Base-by-base conservation (phyloP, 2,113 vertebrate genomes). In the Rissa tridactyla region DNA sequence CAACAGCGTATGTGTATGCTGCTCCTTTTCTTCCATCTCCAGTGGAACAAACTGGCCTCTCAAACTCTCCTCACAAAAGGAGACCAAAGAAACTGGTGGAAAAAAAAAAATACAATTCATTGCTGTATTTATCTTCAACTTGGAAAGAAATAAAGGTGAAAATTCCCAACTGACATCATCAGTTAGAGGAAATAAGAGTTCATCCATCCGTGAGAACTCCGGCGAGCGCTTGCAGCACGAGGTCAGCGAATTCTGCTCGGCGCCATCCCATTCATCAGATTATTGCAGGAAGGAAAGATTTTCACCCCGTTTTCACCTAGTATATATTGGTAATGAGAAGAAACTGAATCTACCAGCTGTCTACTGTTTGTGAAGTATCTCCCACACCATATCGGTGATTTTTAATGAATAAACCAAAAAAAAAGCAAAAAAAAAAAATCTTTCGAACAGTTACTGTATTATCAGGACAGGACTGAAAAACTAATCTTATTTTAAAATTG, bases 121-220 rank as follows among this genome's bases (percentile, higher is more conserved):
- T 2, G 2, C 71, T 83, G 71, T 77, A 96, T 90, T 92, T 94
- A 73, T 88, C 82, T 92, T 92, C 91, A 95, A 21, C 57, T 68
- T 38, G n/a, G 57, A 96, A 84, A 3, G 10, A 80, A 88, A 83
- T 90, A 96, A 93, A 94, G 95, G 92, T 94, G 95, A 95, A 93
- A 92, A 93, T 95, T 96, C 96, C 80, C 86, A 97, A 88, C 82
- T 95, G 92, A 90, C 82, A 95, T 93, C 80, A 94, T 95, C 94
- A 96, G 92, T 75, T 73, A 47, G 46, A 96, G 68, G 82, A 96
- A 96, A 96, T 93, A 93, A 85, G 75, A 92, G 82, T 94, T 94
- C 85, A 96, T 73, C 62, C 93, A 97, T 95, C 88, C 64, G 38
- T 77, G 80, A 93, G 79, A 96, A 86, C 90, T 84, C 82, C 19